phyloP scores from a whole-genome alignment of 2,888 invertebrate species.

The Drosophila maculinotata region DNA sequence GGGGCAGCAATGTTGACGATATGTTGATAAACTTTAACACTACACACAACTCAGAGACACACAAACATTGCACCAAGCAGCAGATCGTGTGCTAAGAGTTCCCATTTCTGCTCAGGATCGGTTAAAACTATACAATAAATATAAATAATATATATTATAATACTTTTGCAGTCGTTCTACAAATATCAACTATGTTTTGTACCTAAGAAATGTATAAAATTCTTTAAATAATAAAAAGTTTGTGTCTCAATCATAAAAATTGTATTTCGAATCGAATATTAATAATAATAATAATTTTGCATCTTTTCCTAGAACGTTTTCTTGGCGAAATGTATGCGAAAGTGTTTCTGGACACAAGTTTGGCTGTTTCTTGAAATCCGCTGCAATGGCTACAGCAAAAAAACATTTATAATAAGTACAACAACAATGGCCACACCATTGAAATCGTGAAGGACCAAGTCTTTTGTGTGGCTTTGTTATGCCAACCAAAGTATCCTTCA shows the following conservation, averaged over 20 bases:
- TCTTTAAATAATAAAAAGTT: too few species aligned
- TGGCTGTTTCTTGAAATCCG: conserved; percentile 16
- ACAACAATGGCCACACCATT: conserved; percentile 12
- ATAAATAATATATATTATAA: too few species aligned
- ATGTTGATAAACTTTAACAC: conserved; percentile 79
- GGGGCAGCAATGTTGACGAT: conserved; percentile 63
- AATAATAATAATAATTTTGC: too few species aligned
- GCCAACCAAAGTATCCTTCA: conserved; percentile 69
- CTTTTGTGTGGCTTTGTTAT: conserved; percentile 76
- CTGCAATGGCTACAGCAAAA: conserved; percentile 21
- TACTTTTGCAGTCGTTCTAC: too few species aligned
- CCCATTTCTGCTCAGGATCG: background rate
- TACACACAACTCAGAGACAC: conserved; percentile 29
- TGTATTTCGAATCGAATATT: too few species aligned
- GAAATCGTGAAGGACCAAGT: conserved; percentile 45
- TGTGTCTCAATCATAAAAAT: too few species aligned
- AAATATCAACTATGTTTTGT: too few species aligned
- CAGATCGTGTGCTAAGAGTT: background rate
- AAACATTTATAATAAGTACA: conserved; percentile 7
- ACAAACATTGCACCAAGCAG: conserved; percentile 16
- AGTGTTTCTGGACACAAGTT: conserved; percentile 21
- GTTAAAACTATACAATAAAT: too few species aligned
- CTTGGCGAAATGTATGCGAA: conserved; percentile 17
- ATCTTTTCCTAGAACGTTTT: too few species aligned
- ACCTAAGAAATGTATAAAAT: too few species aligned